These are phyloP conservation scores for Kryptopterus vitreolus DNA, from an alignment of 2,797 vertebrate genomes.

Conservation along the genomic window DNA sequence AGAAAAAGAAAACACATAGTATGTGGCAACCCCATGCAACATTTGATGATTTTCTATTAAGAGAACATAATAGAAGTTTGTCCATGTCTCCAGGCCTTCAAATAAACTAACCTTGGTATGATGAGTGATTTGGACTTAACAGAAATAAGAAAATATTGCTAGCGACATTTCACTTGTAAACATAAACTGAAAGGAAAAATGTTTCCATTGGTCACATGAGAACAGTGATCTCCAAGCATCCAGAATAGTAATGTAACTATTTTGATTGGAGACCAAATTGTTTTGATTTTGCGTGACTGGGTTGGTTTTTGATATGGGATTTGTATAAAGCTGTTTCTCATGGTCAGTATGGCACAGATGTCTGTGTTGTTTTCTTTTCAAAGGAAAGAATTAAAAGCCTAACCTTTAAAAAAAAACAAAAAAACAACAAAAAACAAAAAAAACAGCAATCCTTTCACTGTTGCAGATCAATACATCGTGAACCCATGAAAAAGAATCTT, in stretches of 20 bases:
- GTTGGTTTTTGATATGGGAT: not conserved
- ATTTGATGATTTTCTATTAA: not conserved
- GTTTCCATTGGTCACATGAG: conserved; percentile 2
- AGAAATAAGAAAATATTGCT: not conserved
- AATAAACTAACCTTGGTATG: not conserved
- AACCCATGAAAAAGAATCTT: not conserved
- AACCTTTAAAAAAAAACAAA: too few relatives aligned
- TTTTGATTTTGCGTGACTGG: conserved; percentile 26
- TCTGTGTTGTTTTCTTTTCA: not conserved
- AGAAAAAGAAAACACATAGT: not conserved
- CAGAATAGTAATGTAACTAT: conserved; percentile 22
- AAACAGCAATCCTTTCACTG: not conserved
- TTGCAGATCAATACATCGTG: not conserved
- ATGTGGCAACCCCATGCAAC: too few relatives aligned
- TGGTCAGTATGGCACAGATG: not conserved
- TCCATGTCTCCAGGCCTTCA: not conserved
- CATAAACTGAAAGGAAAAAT: conserved; percentile 3
- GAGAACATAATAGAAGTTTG: not conserved
- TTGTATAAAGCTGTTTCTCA: conserved; percentile 4
- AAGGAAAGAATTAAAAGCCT: not conserved
- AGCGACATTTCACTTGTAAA: conserved; percentile 18
- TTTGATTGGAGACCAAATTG: conserved; percentile 26
- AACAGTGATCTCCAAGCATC: conserved; percentile 4
- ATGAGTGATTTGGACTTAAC: not conserved
- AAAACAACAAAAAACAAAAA: not conserved